Percentiles rank a stretch among this genome's conserved stretches.
Evolutionary conservation across 2,888 invertebrate genomes (phyloP).

Genomic region (Spisula subtruncata): DNA sequence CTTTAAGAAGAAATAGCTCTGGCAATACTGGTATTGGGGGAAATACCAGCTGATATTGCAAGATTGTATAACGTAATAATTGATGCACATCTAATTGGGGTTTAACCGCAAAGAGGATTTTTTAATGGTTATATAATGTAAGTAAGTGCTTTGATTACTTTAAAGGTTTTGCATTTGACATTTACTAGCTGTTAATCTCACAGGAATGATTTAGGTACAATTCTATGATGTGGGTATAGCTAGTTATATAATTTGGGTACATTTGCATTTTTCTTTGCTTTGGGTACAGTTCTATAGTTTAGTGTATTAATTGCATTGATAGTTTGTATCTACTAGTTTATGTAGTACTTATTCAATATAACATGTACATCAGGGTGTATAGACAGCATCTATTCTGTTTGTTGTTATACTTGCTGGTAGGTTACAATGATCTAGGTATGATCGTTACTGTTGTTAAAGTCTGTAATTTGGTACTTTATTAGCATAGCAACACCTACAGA

Average conservation of each 20-base stretch:
- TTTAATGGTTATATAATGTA: not conserved
- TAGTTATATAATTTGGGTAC: no score
- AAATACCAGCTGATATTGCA: slow-evolving; percentile 25
- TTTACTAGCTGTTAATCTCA: not conserved
- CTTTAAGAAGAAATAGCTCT: not conserved
- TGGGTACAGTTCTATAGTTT: not conserved
- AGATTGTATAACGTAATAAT: not conserved
- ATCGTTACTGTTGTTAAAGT: not conserved
- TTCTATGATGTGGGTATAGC: not conserved
- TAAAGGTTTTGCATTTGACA: not conserved
- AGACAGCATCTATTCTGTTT: not conserved
- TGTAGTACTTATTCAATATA: no score
- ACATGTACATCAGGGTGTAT: not conserved
- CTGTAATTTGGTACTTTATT: not conserved
- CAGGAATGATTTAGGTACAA: not conserved
- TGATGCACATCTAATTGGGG: not conserved
- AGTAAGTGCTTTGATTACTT: not conserved
- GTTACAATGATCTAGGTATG: no score
- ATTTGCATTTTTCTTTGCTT: no score
- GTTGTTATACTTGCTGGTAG: not conserved
- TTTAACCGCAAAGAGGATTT: not conserved
- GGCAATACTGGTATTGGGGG: no score
- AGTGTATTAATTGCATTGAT: not conserved
- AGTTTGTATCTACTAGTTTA: no score
- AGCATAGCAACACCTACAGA: no score